Base-by-base conservation (phyloP, 2,797 vertebrate genomes). In the Lepidocolaptes lacrymiger region DNA sequence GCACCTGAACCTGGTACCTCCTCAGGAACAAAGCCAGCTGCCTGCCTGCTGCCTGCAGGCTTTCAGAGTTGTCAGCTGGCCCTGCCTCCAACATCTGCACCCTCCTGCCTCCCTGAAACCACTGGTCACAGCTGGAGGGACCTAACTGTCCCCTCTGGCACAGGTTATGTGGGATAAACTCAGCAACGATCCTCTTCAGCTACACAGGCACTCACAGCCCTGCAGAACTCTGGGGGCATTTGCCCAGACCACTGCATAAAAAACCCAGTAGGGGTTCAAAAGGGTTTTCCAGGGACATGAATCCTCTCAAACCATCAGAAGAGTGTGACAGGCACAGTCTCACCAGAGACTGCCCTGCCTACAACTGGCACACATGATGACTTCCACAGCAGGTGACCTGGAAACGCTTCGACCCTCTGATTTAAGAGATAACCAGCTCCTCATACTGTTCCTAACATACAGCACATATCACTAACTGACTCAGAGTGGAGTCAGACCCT, bases 391-490 rank as follows among this genome's bases (percentile, higher is more conserved):
- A 1, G 56, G 32, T 32, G 39, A 63, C 52, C 44, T 59, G 68
- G 64, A 72, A 61, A 88, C 11, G 39, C 36, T 74, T 69, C 2
- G 5, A 68, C 16, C 49, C 52, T n/a, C 41, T 85, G 55, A 88
- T 34, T 78, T 59, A 54, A 51, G 55, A 43, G 46, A 73, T 8
- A 75, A 84, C 34, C 67, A 52, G 51, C 36, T 77, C 67, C 48
- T 71, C 34, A 62, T 0, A 1, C 68, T 44, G 39, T 23, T 93
- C 46, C 84, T 59, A 93, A 84, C 56, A 15, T 26, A 48, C 46
- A 64, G 79, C 21, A 54, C 58, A 93, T 80, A 59, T 5, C 84
- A 64, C n/a, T 80, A 43, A 83, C 61, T 91, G 75, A 88, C 69
- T 92, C 73, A 87, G 64, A 75, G 20, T 14, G 24, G 43, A 95